Evolutionary conservation across 2,797 vertebrate genomes (phyloP).

Genomic region (Phylloscopus collybita): DNA sequence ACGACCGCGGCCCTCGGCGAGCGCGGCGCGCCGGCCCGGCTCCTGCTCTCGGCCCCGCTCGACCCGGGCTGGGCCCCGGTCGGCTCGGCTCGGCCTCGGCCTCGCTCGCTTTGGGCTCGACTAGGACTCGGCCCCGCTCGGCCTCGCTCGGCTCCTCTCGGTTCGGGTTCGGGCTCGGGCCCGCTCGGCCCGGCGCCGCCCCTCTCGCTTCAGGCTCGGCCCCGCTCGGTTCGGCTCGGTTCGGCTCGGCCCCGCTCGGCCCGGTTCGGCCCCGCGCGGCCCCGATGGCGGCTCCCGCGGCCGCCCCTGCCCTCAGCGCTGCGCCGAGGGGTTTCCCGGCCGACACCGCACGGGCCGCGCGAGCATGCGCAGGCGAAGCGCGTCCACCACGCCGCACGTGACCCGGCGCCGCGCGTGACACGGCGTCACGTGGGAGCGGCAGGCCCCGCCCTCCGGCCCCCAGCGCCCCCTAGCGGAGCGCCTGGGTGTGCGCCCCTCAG

Average conservation of each 20-base stretch:
- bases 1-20: background rate
- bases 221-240: background rate
- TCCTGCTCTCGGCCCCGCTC: conserved; percentile 26
- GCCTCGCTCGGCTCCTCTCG: background rate
- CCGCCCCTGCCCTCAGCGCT: background rate
- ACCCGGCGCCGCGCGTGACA: background rate
- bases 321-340: background rate
- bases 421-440: background rate
- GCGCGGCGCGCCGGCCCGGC: background rate
- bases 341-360: background rate
- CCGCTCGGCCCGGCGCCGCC: background rate
- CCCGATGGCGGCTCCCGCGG: background rate
- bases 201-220: background rate
- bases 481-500: accelerated
- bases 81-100: background rate
- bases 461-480: background rate
- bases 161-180: background rate
- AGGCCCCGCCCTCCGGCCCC: accelerated
- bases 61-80: background rate
- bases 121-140: background rate
- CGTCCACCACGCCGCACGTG: background rate
- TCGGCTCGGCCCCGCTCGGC: background rate
- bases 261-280: background rate
- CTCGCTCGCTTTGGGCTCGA: background rate
- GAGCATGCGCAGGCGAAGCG: background rate